Base-by-base conservation (phyloP, 2,888 invertebrate species). In the Oligia latruncula region DNA sequence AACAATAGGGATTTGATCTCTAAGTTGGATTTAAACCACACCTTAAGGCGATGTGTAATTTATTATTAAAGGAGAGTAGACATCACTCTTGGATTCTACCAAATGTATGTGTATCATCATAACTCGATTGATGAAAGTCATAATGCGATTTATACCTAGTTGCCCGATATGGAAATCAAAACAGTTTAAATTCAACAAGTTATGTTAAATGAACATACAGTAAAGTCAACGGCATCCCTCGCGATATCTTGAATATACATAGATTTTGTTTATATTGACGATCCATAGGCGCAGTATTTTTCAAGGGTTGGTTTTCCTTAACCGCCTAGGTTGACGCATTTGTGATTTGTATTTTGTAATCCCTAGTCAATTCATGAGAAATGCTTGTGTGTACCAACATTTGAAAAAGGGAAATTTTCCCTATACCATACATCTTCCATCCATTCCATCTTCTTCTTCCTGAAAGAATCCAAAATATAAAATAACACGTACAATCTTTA, bases 401-500 rank as follows among this genome's bases (percentile, higher is more conserved):
- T 58, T 40, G 3, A 43, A 29, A 40, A 43, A 35, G 29, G 29
- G 29, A 23, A 11, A 4, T 8, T 17, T 46, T 67, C 40, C n/a
- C 17, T 13, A 20, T 40, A 40, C 2, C 29, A 49, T 29, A 17
- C 15, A 29, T 58, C 9, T 75, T 40, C 40, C 40, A 40, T 40
- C 40, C 40, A 40, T 40, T 40, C 5, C 40, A 40, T 40, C 40
- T 40, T 40, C 40, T 40, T 40, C 40, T 40, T 62, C 23, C 4
- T n/a, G 11, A 62, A 75, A 23, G 0, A 70, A n/a, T 49, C n/a
- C 9, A 49, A 67, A 46, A 49, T 35, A 65, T 74, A 78, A 71
- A 84, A 70, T 73, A 68, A 78, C 66, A 76, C 74, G 67, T 71
- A 40, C 46, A 62, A 72, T 52, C 20, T 73, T 43, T 23, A n/a